Percentiles rank a stretch among this genome's conserved stretches.
Evolutionary conservation across 2,113 vertebrate species (phyloP).

Genomic region (Xiphophorus maculatus): DNA sequence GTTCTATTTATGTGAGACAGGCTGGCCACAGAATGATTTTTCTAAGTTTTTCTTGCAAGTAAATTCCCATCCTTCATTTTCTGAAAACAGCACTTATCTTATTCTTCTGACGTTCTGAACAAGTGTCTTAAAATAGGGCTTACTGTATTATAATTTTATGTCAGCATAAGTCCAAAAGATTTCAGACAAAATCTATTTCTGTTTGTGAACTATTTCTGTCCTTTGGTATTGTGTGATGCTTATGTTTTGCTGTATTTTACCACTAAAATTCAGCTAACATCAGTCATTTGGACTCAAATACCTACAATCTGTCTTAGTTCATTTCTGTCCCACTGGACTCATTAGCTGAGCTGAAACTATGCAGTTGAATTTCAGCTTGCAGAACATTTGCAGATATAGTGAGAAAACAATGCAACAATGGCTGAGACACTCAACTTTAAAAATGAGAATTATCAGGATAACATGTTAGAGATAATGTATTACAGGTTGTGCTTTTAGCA

Average conservation of each 20-base stretch:
- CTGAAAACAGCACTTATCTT: slow-evolving; percentile 27
- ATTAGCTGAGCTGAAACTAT: too few species aligned
- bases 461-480: background rate
- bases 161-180: background rate
- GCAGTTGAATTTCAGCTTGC: too few species aligned
- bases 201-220: background rate
- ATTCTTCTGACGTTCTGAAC: slow-evolving; percentile 20
- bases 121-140: slow-evolving; percentile 13
- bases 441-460: background rate
- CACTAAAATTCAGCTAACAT: too few species aligned
- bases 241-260: too few species aligned
- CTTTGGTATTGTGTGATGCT: too few species aligned
- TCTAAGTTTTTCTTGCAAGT: slow-evolving; percentile 35
- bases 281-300: too few species aligned
- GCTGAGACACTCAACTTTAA: background rate
- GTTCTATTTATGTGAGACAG: slow-evolving; percentile 62
- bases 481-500: background rate
- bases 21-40: slow-evolving; percentile 34
- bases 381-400: background rate
- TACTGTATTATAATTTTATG: slow-evolving; percentile 6
- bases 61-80: slow-evolving; percentile 37
- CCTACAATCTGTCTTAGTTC: too few species aligned
- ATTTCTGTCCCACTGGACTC: too few species aligned
- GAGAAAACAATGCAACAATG: background rate
- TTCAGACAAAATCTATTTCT: background rate